Evolutionary conservation across 2,797 vertebrate genomes (phyloP).

Genomic region (Tragelaphus eurycerus): DNA sequence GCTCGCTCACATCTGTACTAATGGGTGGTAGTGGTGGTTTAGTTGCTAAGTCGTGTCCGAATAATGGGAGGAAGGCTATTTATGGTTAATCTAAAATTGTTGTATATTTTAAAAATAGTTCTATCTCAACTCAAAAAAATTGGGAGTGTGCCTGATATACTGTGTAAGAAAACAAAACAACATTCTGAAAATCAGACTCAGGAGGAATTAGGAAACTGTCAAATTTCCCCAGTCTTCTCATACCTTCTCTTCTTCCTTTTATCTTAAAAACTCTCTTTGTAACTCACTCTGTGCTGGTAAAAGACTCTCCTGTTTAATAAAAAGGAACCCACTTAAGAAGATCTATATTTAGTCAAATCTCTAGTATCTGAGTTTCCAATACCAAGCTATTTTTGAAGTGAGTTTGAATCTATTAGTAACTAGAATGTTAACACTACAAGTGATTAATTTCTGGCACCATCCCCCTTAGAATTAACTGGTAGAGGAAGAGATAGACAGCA

Average conservation of each 20-base stretch:
- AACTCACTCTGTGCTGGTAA: background rate
- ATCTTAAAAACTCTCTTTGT: constrained; percentile 34
- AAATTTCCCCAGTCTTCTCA: constrained; percentile 33
- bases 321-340: constrained; percentile 29
- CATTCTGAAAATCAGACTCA: constrained; percentile 44
- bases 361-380: constrained; percentile 33
- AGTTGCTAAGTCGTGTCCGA: background rate
- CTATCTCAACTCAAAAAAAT: constrained; percentile 25
- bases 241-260: background rate
- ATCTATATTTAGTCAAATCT: constrained; percentile 15
- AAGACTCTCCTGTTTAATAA: constrained; percentile 38
- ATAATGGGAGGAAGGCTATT: constrained; percentile 44
- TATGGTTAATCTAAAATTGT: constrained; percentile 33
- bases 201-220: constrained; percentile 45
- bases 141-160: background rate
- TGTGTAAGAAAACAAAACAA: constrained; percentile 56
- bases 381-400: constrained; percentile 39
- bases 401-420: constrained; percentile 22
- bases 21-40: background rate
- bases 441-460: constrained; percentile 31
- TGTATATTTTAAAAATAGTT: constrained; percentile 36
- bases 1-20: constrained; percentile 6
- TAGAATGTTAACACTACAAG: constrained; percentile 17
- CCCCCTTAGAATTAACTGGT: constrained; percentile 13
- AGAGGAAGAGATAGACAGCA: background rate